Percentiles rank a stretch among this genome's conserved stretches.
These are phyloP conservation scores for Corynorhinus townsendii DNA, from an alignment of 2,113 vertebrate species.

Conservation along the genomic window DNA sequence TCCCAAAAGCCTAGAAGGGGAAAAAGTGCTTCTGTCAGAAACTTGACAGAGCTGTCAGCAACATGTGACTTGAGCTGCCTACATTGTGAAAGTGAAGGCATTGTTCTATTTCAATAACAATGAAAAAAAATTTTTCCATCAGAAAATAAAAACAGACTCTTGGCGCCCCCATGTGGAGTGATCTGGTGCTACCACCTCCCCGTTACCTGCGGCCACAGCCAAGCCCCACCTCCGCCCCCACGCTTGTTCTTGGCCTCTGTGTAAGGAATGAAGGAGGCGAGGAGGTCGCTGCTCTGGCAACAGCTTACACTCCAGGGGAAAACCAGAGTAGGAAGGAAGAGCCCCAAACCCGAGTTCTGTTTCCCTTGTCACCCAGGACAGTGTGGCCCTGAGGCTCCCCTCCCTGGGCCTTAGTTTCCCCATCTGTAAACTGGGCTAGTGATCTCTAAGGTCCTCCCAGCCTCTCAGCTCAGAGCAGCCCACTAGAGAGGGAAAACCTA, in stretches of 20 bases:
- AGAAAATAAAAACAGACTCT: slow-evolving; percentile 29
- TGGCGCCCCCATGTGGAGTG: slow-evolving; percentile 36
- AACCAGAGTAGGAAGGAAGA: not conserved
- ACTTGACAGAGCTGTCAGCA: slow-evolving; percentile 40
- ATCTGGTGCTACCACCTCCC: not conserved
- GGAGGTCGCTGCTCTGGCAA: not conserved
- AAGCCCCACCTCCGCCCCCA: not conserved
- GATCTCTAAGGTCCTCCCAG: not conserved
- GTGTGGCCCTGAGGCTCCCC: not conserved
- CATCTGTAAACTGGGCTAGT: not conserved
- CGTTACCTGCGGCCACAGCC: not conserved
- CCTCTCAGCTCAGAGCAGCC: not conserved
- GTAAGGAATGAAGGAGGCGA: not conserved
- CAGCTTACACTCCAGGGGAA: not conserved
- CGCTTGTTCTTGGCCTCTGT: not conserved
- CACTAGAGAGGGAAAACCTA: not conserved
- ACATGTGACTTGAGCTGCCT: not conserved
- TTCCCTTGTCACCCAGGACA: not conserved
- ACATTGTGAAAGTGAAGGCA: slow-evolving; percentile 6
- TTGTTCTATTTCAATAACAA: slow-evolving; percentile 29
- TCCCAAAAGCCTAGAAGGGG: slow-evolving; percentile 17
- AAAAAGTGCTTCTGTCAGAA: slow-evolving; percentile 24
- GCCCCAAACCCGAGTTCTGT: not conserved
- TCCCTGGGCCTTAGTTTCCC: slow-evolving; percentile 16
- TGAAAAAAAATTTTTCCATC: not conserved